phyloP scores from a whole-genome alignment of 1,140 invertebrate species.

The Bathynomus jamesi region DNA sequence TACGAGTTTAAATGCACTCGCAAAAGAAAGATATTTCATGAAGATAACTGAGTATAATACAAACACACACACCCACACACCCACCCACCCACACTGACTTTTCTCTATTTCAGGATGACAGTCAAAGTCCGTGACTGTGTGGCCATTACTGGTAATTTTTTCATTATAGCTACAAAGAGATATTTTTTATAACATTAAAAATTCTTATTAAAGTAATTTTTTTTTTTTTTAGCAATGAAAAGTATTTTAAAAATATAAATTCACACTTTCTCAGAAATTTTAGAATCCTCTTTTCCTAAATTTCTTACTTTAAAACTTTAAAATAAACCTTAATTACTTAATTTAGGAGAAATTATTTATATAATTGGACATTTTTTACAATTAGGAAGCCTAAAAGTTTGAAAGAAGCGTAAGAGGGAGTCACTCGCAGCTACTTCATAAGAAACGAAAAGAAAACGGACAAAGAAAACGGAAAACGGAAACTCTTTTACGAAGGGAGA shows the following conservation, averaged over 20 bases:
- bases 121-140: too few species aligned
- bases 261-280: background rate
- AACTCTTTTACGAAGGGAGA: too few species aligned
- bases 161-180: background rate
- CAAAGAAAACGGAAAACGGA: too few species aligned
- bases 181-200: background rate
- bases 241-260: background rate
- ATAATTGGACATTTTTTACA: background rate
- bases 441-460: too few species aligned
- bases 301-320: background rate
- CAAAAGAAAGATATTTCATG: too few species aligned
- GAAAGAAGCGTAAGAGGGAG: background rate
- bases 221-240: background rate
- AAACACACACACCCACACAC: too few species aligned
- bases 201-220: background rate
- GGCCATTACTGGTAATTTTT: too few species aligned
- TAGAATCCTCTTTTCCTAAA: background rate
- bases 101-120: too few species aligned
- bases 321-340: constrained; percentile 1
- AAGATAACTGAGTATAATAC: too few species aligned
- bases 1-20: too few species aligned
- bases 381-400: background rate
- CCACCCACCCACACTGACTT: too few species aligned
- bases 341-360: constrained; percentile 1
- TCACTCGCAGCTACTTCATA: background rate